Conservation (phyloP, 2,113 vertebrate species). For the Myotis brandtii region DNA sequence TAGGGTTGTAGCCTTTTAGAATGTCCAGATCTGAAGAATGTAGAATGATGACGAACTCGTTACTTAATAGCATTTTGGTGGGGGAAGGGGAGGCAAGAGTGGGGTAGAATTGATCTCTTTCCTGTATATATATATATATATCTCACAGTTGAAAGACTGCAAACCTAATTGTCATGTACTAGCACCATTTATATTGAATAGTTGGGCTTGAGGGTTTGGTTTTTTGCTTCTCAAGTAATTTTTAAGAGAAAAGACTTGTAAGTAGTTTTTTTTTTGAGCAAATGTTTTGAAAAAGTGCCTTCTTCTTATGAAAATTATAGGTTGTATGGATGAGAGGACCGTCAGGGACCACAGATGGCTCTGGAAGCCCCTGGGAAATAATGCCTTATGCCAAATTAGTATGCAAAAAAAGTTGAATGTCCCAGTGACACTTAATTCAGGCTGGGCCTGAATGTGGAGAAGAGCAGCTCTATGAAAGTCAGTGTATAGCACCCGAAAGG, state of each 20-base stretch:
- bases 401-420: constrained; percentile 71
- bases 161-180: background rate
- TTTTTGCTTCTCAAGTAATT: constrained; percentile 28
- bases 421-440: constrained; percentile 24
- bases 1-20: background rate
- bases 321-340: constrained; percentile 36
- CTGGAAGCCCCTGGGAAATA: constrained; percentile 52
- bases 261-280: constrained; percentile 11
- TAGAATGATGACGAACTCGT: background rate
- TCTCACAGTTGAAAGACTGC: background rate
- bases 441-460: background rate
- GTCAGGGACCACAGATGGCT: constrained; percentile 44
- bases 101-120: background rate
- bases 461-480: constrained; percentile 21
- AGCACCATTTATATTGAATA: background rate
- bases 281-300: constrained; percentile 58
- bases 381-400: constrained; percentile 18
- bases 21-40: background rate
- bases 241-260: constrained; percentile 26
- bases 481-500: background rate
- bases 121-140: background rate
- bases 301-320: constrained; percentile 62
- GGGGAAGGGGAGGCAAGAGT: background rate
- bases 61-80: constrained; percentile 4
- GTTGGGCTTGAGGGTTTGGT: background rate